Evolutionary conservation across 2,797 vertebrate genomes (phyloP).

Genomic region (Phoxinus dragarum): DNA sequence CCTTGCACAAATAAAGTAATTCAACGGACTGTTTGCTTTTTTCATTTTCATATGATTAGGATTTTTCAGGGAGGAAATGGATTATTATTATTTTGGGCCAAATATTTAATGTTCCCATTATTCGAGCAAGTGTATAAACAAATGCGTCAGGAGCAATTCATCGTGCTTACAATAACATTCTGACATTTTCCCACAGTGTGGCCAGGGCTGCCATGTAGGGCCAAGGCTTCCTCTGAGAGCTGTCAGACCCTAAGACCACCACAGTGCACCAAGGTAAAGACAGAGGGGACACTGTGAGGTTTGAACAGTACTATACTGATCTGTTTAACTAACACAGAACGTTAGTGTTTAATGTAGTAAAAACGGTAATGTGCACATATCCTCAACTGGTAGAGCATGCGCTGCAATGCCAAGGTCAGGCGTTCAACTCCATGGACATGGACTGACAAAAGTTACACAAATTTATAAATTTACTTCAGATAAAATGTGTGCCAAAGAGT

Average conservation of each 20-base stretch:
- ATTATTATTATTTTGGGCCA: conserved; percentile 80
- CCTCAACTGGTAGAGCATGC: neutral
- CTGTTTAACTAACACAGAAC: conserved; percentile 24
- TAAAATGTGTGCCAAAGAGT: neutral
- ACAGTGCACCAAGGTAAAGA: conserved; percentile 39
- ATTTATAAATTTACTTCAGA: neutral
- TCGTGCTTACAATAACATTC: conserved; percentile 78
- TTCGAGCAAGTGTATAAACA: conserved; percentile 78
- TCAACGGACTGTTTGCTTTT: conserved; percentile 73
- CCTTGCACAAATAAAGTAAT: conserved; percentile 66
- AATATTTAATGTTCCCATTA: conserved; percentile 87
- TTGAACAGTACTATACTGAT: conserved; percentile 25
- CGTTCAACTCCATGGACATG: neutral
- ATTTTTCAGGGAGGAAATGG: conserved; percentile 73
- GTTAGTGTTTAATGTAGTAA: conserved; percentile 43
- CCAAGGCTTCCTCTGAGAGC: conserved; percentile 63
- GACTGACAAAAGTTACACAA: neutral
- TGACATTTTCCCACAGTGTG: conserved; percentile 77
- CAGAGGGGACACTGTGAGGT: conserved; percentile 33
- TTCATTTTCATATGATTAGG: conserved; percentile 71
- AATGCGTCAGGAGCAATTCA: conserved; percentile 79
- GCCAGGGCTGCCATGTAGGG: conserved; percentile 67
- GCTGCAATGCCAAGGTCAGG: neutral
- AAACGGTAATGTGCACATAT: conserved; percentile 10
- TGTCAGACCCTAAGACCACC: conserved; percentile 68